Base-by-base conservation (phyloP, 2,888 invertebrate genomes). In the Sericinus montela region DNA sequence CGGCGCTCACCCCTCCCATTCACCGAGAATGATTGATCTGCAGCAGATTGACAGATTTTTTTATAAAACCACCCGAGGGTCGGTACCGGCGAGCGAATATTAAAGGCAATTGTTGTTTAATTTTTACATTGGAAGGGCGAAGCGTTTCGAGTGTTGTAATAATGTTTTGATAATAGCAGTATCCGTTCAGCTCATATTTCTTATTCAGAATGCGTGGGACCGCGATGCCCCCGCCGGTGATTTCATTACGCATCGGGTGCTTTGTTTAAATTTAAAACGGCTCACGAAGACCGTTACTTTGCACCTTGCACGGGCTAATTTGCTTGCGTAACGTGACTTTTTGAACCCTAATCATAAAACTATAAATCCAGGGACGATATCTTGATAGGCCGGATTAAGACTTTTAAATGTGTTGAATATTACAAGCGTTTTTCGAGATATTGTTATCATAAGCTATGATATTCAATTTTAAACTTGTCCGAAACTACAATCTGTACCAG, bases 51-150 rank as follows among this genome's bases (percentile, higher is more conserved):
- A 88, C 88, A 87, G 88, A 71, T 86, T 87, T 87, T 19, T 83
- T 87, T 83, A 75, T 72, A 71, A 76, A 79, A 82, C 81, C 82
- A 79, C 75, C 67, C 69, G 69, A 74, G 77, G 81, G 78, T 78
- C 66, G 69, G 74, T 69, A 79, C 78, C 75, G 71, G 76, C 73
- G 66, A 80, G 78, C 78, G 82, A 84, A 80, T 87, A 87, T 87
- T 87, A 87, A 86, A 87, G 87, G 86, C 88, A 87, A 88, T 88
- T 88, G 88, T 88, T 87, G 86, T 87, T 86, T 86, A 87, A 88
- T 87, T 88, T 87, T 87, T 84, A 86, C 77, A 77, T 79, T 79
- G 59, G 78, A 75, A 76, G 87, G 87, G 85, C 72, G 80, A 74
- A 72, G 78, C 74, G 72, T 72, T 80, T 83, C 67, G 84, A 88